Conservation (phyloP, 2,113 vertebrate species). For the Physeter macrocephalus region DNA sequence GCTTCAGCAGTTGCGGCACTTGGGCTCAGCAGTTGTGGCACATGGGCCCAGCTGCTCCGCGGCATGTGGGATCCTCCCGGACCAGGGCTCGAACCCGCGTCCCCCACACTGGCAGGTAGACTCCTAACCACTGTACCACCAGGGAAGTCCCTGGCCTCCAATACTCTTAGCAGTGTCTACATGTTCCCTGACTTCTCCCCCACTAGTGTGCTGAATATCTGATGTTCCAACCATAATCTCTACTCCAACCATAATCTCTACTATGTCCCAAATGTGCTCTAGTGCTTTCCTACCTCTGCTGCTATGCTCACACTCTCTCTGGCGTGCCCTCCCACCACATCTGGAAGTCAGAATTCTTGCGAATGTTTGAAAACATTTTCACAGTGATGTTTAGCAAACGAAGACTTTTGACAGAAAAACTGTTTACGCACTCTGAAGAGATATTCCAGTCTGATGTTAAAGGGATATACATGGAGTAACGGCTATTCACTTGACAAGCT, state of each 20-base stretch:
- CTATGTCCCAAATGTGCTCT: neutral
- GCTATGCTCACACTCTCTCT: neutral
- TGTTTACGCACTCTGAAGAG: neutral
- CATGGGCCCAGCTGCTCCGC: too few species aligned
- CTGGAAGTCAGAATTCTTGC: neutral
- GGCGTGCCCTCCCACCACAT: neutral
- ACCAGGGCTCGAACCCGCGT: too few species aligned
- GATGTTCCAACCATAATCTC: neutral
- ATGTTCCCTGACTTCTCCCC: neutral
- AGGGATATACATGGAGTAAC: neutral
- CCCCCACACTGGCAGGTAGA: rapidly evolving
- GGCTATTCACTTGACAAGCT: neutral
- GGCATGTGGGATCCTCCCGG: too few species aligned
- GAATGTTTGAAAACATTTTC: neutral
- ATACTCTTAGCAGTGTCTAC: neutral
- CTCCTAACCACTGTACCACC: too few species aligned
- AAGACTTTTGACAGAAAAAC: neutral
- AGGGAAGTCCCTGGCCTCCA: neutral
- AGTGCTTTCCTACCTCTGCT: neutral
- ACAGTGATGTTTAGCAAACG: neutral
- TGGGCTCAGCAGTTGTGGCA: rapidly evolving
- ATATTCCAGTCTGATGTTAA: neutral
- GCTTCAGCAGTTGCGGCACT: too few species aligned
- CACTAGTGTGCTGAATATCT: neutral
- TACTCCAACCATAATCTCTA: neutral